Percentiles rank a stretch among this genome's conserved stretches.
phyloP scores from a whole-genome alignment of 92 coral and sea anemone species.

The Meandrina meandrites region DNA sequence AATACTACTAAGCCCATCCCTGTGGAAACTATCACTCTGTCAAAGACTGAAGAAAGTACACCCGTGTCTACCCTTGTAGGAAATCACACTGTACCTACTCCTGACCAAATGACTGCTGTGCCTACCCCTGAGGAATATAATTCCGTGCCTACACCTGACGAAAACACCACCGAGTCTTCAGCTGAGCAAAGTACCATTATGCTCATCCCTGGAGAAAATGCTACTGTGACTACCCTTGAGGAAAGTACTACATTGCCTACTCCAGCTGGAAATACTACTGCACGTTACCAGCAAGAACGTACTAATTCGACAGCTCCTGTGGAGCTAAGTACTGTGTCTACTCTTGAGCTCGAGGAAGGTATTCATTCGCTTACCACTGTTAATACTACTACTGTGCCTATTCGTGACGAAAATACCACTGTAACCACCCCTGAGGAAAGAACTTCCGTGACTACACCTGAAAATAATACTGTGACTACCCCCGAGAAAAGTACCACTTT shows the following conservation, averaged over 20 bases:
- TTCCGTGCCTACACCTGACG: not conserved
- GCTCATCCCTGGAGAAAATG: not conserved
- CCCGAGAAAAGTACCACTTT: not conserved
- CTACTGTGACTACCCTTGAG: not conserved
- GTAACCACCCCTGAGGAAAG: not conserved
- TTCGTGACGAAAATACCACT: not conserved
- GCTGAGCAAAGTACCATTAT: not conserved
- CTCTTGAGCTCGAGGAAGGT: too few relatives aligned
- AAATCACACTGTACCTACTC: not conserved
- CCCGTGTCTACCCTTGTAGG: not conserved
- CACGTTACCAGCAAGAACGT: too few relatives aligned
- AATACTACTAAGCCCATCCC: not conserved
- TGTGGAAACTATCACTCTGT: conserved; percentile 8
- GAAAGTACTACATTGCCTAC: not conserved
- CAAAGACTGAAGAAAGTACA: not conserved
- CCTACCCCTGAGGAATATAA: not conserved
- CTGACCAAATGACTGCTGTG: not conserved
- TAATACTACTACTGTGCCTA: too few relatives aligned
- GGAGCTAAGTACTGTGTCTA: too few relatives aligned
- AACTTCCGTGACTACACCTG: not conserved
- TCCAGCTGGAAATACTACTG: too few relatives aligned
- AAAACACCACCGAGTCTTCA: not conserved
- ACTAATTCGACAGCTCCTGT: too few relatives aligned
- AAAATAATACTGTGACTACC: not conserved
- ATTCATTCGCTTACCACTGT: too few relatives aligned